A percentile compares a stretch with the other conserved stretches of the same genome.
phyloP scores from a whole-genome alignment of 1,140 invertebrate genomes.

The Harlomillsia oculata region DNA sequence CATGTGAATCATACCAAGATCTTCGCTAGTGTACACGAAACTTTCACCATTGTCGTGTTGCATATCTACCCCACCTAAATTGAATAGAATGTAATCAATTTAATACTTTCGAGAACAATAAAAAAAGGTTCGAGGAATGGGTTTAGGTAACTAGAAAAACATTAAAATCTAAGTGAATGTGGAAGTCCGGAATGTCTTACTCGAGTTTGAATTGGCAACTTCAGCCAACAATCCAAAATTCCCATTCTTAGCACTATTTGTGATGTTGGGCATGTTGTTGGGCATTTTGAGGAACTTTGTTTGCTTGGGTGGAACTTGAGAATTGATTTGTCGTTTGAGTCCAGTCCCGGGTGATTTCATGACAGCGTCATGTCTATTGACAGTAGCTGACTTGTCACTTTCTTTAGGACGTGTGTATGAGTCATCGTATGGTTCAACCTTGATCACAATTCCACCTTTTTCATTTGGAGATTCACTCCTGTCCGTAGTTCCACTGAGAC shows the following conservation, averaged over 20 bases:
- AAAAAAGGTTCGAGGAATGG: no score
- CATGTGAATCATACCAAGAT: constrained; percentile 3
- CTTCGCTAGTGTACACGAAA: constrained; percentile 18
- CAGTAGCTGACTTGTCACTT: not conserved
- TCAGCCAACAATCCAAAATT: not conserved
- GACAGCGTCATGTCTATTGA: not conserved
- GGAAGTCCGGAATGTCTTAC: not conserved
- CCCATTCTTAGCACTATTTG: not conserved
- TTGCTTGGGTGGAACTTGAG: not conserved
- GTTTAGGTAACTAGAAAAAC: not conserved
- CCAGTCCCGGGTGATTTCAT: not conserved
- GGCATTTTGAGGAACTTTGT: not conserved
- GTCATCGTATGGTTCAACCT: no score
- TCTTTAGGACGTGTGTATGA: not conserved
- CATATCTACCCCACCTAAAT: not conserved
- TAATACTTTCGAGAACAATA: no score
- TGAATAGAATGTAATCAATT: no score
- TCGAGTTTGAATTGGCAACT: not conserved
- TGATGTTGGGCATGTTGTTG: no score
- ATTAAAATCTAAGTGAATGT: not conserved
- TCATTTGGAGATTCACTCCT: not conserved
- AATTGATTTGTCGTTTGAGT: not conserved
- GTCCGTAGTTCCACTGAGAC: not conserved
- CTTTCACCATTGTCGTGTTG: constrained; percentile 19
- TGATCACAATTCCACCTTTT: no score